Base-by-base conservation (phyloP, 1,140 invertebrate species). In the Trachymyrmex cornetzi region DNA sequence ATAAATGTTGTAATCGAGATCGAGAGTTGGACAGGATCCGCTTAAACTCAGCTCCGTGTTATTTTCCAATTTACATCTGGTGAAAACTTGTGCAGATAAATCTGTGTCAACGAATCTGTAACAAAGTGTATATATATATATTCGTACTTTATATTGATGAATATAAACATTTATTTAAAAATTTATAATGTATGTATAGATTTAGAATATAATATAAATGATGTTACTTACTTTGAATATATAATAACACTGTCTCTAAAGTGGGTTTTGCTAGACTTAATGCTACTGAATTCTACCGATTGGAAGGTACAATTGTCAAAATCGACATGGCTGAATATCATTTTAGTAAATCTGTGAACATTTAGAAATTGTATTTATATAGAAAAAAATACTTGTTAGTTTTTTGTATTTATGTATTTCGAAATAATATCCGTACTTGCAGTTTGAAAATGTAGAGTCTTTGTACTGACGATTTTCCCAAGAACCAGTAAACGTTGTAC, bases 71-170 rank as follows among this genome's bases (percentile, higher is more conserved):
- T 77, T 93, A 85, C 96, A 96, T 80, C 94, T 94, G 30, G 94
- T 93, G 88, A 96, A 96, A 77, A 94, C 94, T 87, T 95, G 94
- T 9, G 93, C 89, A 2, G 94, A 95, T 38, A 96, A 87, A 92
- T 96, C 96, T 7, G 95, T 96, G 91, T 96, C 96, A 57, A 96
- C 93, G 87, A 96, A 96, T 92, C 95, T 96, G 92, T 89, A 88
- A 91, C 90, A 14, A 84, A 30, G 0, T 71, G 14, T 34, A 9
- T n/a, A 11, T 44, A 3, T 44, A 11, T 44, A 11, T 44, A 1
- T 38, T 0, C 34, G 6, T 38, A 38, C 30, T 30, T 30, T 38
- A 24, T 27, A 38, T 55, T 27, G 16, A 71, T 30, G 30, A 75
- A 74, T 72, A 16, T 19, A 53, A 50, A 74, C 11, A 44, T 44